Conservation (phyloP, 53 echinoderm and acorn worm species). For the Echinometra lucunter region DNA sequence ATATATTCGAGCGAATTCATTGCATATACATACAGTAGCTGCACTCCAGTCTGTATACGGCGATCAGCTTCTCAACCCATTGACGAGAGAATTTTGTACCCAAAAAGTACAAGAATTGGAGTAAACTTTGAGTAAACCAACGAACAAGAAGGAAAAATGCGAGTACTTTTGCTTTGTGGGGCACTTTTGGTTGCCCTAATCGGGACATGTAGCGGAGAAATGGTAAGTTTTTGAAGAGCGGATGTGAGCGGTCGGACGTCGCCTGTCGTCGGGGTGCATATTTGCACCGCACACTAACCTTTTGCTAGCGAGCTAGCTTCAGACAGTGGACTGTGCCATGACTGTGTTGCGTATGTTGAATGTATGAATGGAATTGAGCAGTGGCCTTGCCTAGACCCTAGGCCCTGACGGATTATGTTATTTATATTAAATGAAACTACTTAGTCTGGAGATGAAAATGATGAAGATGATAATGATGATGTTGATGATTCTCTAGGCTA, state of each 20-base stretch:
- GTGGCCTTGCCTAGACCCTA: too few relatives aligned
- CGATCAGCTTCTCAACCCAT: not conserved
- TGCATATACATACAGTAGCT: too few relatives aligned
- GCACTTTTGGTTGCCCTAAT: slow-evolving; percentile 48
- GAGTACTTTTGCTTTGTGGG: slow-evolving; percentile 23
- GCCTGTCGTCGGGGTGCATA: not conserved
- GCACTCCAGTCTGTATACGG: not conserved
- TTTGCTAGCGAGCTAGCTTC: too few relatives aligned
- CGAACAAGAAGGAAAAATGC: slow-evolving; percentile 13
- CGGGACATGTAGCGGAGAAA: slow-evolving; percentile 44
- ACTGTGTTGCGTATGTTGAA: too few relatives aligned
- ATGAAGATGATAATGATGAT: too few relatives aligned
- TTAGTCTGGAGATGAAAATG: too few relatives aligned
- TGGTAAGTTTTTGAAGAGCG: slow-evolving; percentile 35
- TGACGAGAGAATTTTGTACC: not conserved
- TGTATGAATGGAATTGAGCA: too few relatives aligned
- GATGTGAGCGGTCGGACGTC: not conserved
- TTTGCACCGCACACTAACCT: not conserved
- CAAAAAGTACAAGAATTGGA: slow-evolving; percentile 17
- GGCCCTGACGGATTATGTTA: too few relatives aligned
- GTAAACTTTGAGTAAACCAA: not conserved
- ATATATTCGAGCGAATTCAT: too few relatives aligned
- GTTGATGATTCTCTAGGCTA: too few relatives aligned
- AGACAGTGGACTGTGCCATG: too few relatives aligned
- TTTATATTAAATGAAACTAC: too few relatives aligned